These are phyloP conservation scores for Drosophila pseudotalamancana DNA, from an alignment of 2,888 invertebrate genomes.

Conservation along the genomic window DNA sequence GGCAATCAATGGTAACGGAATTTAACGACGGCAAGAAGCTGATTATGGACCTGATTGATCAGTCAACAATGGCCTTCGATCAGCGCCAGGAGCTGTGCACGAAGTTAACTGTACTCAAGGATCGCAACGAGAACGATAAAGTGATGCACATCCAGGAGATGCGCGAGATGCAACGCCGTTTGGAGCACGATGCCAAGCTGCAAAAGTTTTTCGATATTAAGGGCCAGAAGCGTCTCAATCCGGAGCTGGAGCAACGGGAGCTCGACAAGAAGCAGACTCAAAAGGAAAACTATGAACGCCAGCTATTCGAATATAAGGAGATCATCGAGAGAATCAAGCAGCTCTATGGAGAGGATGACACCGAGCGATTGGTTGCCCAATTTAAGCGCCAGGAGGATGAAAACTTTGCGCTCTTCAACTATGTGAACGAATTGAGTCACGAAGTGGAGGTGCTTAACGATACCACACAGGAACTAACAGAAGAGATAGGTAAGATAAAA, in stretches of 20 bases:
- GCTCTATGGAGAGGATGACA: slow-evolving; percentile 87
- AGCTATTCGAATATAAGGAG: slow-evolving; percentile 89
- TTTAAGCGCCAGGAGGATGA: slow-evolving; percentile 94
- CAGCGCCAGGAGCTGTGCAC: slow-evolving; percentile 92
- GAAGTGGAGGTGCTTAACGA: slow-evolving; percentile 91
- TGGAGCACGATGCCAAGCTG: slow-evolving; percentile 93
- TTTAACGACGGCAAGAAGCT: slow-evolving; percentile 91
- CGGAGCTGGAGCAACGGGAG: slow-evolving; percentile 90
- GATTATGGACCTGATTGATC: slow-evolving; percentile 94
- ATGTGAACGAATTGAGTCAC: slow-evolving; percentile 94
- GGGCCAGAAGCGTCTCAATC: slow-evolving; percentile 91
- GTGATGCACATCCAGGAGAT: slow-evolving; percentile 91
- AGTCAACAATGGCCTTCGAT: slow-evolving; percentile 94
- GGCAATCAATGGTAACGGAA: slow-evolving; percentile 91
- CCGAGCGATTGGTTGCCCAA: slow-evolving; percentile 88
- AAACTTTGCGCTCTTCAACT: slow-evolving; percentile 96
- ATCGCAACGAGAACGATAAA: slow-evolving; percentile 90
- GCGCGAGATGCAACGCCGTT: slow-evolving; percentile 92
- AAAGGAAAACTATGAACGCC: slow-evolving; percentile 88
- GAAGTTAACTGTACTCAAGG: slow-evolving; percentile 92
- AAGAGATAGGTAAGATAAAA: slow-evolving; percentile 86
- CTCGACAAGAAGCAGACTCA: slow-evolving; percentile 88
- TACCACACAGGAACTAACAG: slow-evolving; percentile 87
- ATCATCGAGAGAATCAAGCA: slow-evolving; percentile 91
- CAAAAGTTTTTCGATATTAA: slow-evolving; percentile 94